Evolutionary conservation across 37 sponge, comb jelly and placozoan species (phyloP), one percentile per base, ranked within the genome.

Genomic region (Tethya wilhelma): DNA sequence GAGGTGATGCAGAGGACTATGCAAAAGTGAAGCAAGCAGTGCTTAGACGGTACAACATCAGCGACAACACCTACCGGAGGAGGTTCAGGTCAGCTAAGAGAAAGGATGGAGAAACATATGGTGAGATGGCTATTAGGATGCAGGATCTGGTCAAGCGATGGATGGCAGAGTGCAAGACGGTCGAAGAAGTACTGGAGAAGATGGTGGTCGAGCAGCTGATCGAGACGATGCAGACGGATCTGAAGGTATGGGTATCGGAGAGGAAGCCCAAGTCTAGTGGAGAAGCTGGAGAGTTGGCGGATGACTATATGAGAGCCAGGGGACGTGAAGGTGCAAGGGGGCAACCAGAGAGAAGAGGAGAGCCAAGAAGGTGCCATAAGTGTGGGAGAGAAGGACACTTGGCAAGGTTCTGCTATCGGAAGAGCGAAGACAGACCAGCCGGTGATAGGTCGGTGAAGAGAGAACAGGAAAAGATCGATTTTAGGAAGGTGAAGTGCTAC

Each of bases 1-100:
- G n/a, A n/a, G n/a, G n/a, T n/a, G n/a, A n/a, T n/a, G n/a, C n/a
- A n/a, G n/a, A n/a, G n/a, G n/a, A n/a, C n/a, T n/a, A n/a, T n/a
- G 78, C 22, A 65, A 40, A 38, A 26, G 40, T 85, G 36, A 85
- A 85, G 49, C 73, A 36, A 2, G 79, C 86, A 44, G 64, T 86
- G 2, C 41, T 87, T 9, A 33, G 14, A 5, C 46, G 76, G 44
- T 87, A 87, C 38, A 53, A 81, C 55, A 58, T 81, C 23, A 75
- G 44, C 32, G 82, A 75, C 28, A 82, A 87, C 39, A 56, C 49
- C 45, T 81, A 81, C 57, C 58, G 88, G 1, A 60, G 58, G 30
- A 45, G 82, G 4, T 87, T 87, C 60, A 25, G 88, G 56, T 11
- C 64, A 12, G 75, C 69, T 9, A 44, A 22, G 22, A 2, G 32